phyloP scores from a whole-genome alignment of 2,113 vertebrate species.

The Notothenia rossii region DNA sequence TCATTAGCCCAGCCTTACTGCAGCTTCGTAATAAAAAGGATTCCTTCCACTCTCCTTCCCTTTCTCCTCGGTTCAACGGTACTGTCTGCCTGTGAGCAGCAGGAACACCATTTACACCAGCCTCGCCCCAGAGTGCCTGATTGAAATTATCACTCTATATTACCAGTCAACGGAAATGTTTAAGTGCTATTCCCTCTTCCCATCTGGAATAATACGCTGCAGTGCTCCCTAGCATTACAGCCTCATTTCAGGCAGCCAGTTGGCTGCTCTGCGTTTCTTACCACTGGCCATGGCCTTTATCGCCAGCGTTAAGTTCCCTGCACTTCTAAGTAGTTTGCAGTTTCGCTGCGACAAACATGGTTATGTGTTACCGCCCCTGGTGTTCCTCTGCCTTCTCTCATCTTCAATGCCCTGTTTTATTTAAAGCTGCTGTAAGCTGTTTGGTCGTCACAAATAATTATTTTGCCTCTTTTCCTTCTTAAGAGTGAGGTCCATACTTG shows the following conservation, averaged over 20 bases:
- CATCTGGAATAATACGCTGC: slow-evolving; percentile 70
- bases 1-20: slow-evolving; percentile 64
- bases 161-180: slow-evolving; percentile 66
- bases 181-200: slow-evolving; percentile 67
- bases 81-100: slow-evolving; percentile 41
- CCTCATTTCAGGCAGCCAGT: slow-evolving; percentile 45
- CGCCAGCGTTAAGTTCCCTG: slow-evolving; percentile 10
- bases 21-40: slow-evolving; percentile 57
- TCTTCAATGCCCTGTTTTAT: slow-evolving; percentile 41
- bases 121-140: slow-evolving; percentile 54
- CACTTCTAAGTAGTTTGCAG: slow-evolving; percentile 31
- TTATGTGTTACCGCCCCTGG: slow-evolving; percentile 33
- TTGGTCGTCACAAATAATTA: slow-evolving; percentile 37
- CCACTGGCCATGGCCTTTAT: slow-evolving; percentile 35
- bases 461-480: slow-evolving; percentile 22
- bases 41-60: slow-evolving; percentile 35
- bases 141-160: slow-evolving; percentile 69
- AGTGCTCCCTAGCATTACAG: slow-evolving; percentile 46
- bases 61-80: slow-evolving; percentile 37
- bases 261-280: slow-evolving; percentile 32
- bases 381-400: slow-evolving; percentile 24
- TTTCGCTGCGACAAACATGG: slow-evolving; percentile 46
- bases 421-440: slow-evolving; percentile 41
- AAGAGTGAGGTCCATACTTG: slow-evolving; percentile 21
- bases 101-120: slow-evolving; percentile 57